Evolutionary conservation across 2,888 invertebrate genomes (phyloP), one percentile per base, ranked within the genome.

Genomic region (Sicus ferrugineus): DNA sequence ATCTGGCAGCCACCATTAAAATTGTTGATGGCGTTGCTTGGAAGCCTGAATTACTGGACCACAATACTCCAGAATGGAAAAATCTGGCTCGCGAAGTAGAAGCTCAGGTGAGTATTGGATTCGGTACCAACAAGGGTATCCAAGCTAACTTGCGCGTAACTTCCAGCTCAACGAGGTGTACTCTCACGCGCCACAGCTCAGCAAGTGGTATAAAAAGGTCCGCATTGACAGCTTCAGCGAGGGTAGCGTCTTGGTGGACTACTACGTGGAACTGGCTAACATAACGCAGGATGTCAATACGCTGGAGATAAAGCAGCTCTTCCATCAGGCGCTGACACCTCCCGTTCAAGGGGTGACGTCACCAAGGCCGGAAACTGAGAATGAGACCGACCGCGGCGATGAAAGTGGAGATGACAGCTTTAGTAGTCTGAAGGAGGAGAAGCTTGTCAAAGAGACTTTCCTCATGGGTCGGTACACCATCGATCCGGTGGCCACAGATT

Each of bases 161-260:
- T 70, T 72, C 61, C 86, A 95, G 95, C 89, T 96, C 74, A 94
- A 95, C 81, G 91, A 91, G 68, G 92, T 94, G 19, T 96, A 93
- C 81, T 89, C 90, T 23, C 91, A 90, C 80, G 93, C 94, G 1
- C 89, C 90, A 30, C 86, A 89, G 68, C 86, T 95, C 11, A 91
- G 88, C 71, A 91, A 91, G 79, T 95, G 94, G 93, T 95, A 92
- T 84, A 93, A 92, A 79, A 92, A 91, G 77, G 90, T 95, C 71
- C 89, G 93, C 74, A 94, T 96, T 73, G 96, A 96, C 80, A 93
- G 93, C 73, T 95, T 95, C 83, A 95, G 92, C 80, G 89, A 92
- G 81, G 95, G 95, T 69, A 95, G 95, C 76, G 92, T 96, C 59
- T 87, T 96, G 19, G 95, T 95, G 16, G 96, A 96, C 83, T 96